Evolutionary conservation across 2,888 invertebrate genomes (phyloP), one percentile per base, ranked within the genome.

Genomic region (Ophion ellenae): DNA sequence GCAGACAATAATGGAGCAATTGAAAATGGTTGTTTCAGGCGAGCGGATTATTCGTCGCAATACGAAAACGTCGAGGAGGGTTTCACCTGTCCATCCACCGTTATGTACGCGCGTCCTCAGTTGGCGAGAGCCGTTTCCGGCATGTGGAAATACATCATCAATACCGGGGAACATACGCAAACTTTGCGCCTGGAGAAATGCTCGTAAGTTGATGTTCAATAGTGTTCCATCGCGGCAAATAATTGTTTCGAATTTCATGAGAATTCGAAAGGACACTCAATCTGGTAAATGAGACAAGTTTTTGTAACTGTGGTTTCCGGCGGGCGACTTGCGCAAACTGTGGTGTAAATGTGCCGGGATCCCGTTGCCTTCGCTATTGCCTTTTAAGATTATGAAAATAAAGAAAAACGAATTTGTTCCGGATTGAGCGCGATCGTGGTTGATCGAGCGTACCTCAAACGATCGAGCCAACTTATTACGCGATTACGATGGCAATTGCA

Each of bases 111-210:
- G 0, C 95, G 97, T 14, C 97, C 97, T 0, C 97, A 97, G 92
- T 95, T 97, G 84, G 98, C 97, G 0, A 95, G 97, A 75, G 97
- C 97, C 0, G 97, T 97, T 0, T 96, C 96, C 1, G 97, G 97
- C 0, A 96, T 96, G 88, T 98, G 98, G 97, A 97, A 97, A 91
- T 97, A 96, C 91, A 97, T 98, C 88, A 97, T 98, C 69, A 98
- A 98, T 90, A 97, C 97, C 0, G 97, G 97, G 0, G 97, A 97
- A 87, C 97, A 97, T 90, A 97, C 97, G 9, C 98, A 98, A 94
- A 98, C 97, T 0, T 92, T 98, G 74, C 94, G 98, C 10, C 94
- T 98, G 82, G 98, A 98, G 92, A 97, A 97, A 92, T 98, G 98
- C 95, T 95, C 96, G 97, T 97, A 92, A 96, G 96, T 95, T 82